Evolutionary conservation across 2,888 invertebrate species (phyloP).

Genomic region (Galerucella calmariensis): DNA sequence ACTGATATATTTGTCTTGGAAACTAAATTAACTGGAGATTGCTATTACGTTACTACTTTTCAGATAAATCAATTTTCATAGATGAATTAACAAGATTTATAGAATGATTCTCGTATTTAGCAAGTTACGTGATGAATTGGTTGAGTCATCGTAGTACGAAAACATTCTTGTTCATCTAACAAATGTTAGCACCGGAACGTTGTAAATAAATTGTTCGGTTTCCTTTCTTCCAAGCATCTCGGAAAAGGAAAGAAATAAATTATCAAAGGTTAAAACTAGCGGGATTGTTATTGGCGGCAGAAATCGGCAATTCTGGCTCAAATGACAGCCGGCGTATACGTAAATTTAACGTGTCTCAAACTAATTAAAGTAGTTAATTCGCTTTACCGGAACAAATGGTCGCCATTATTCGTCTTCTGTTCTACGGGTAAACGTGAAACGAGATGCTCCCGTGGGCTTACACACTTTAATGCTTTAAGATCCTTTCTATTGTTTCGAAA

Average conservation of each 20-base stretch:
- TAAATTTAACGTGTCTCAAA: slow-evolving; percentile 66
- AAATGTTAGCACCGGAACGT: slow-evolving; percentile 33
- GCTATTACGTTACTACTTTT: too few relatives aligned
- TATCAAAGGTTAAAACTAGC: slow-evolving; percentile 57
- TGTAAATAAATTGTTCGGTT: slow-evolving; percentile 49
- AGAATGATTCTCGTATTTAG: too few relatives aligned
- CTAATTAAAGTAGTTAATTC: slow-evolving; percentile 67
- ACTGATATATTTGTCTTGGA: too few relatives aligned
- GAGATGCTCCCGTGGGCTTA: slow-evolving; percentile 51
- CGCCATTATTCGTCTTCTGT: slow-evolving; percentile 63
- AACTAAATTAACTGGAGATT: too few relatives aligned
- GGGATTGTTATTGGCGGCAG: slow-evolving; percentile 60
- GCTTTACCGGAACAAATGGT: slow-evolving; percentile 64
- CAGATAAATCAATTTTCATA: too few relatives aligned
- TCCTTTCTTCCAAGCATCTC: slow-evolving; percentile 42
- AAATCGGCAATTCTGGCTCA: slow-evolving; percentile 59
- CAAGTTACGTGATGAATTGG: too few relatives aligned
- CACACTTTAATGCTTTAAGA: slow-evolving; percentile 43
- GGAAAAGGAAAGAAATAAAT: slow-evolving; percentile 55
- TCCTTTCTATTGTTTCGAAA: slow-evolving; percentile 41
- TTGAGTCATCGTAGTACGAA: too few relatives aligned
- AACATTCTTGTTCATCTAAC: too few relatives aligned
- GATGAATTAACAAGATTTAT: too few relatives aligned
- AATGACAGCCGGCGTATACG: slow-evolving; percentile 61
- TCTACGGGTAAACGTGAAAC: slow-evolving; percentile 49